These are phyloP conservation scores for Botia almorhae DNA, from an alignment of 2,797 vertebrate genomes.

Conservation along the genomic window DNA sequence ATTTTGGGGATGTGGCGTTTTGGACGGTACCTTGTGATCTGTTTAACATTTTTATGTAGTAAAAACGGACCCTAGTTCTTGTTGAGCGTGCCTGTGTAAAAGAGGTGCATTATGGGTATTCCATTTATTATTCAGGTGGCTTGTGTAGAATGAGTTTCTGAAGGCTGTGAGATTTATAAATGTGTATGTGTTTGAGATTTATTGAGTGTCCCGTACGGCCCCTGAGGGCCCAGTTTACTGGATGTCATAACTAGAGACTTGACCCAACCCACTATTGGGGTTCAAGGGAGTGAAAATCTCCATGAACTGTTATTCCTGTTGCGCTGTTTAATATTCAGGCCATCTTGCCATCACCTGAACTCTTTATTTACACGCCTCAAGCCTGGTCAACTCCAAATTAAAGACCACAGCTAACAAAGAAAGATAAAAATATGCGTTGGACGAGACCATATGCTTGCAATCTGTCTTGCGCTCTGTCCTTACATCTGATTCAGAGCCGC, in stretches of 20 bases:
- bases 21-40: too few relatives aligned
- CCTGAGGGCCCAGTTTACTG: not conserved
- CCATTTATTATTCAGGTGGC: slow-evolving; percentile 26
- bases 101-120: not conserved
- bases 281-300: slow-evolving; percentile 10
- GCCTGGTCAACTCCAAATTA: not conserved
- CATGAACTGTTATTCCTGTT: slow-evolving; percentile 17
- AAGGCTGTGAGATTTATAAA: slow-evolving; percentile 5
- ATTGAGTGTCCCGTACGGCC: slow-evolving; percentile 8
- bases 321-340: slow-evolving; percentile 15
- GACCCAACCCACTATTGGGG: not conserved
- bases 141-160: not conserved
- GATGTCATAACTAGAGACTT: slow-evolving; percentile 30
- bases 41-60: too few relatives aligned
- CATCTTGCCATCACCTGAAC: slow-evolving; percentile 2
- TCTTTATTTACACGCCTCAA: not conserved
- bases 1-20: too few relatives aligned
- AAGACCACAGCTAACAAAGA: slow-evolving; percentile 8
- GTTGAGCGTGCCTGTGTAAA: not conserved
- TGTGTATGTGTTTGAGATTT: slow-evolving; percentile 10
- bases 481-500: slow-evolving; percentile 42
- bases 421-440: not conserved
- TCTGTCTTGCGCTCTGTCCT: not conserved
- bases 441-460: not conserved
- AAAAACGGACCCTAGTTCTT: not conserved